A percentile compares a stretch with the other conserved stretches of the same genome.
These are phyloP conservation scores for Rhagologus leucostigma DNA, from an alignment of 2,113 vertebrate species.

Conservation along the genomic window DNA sequence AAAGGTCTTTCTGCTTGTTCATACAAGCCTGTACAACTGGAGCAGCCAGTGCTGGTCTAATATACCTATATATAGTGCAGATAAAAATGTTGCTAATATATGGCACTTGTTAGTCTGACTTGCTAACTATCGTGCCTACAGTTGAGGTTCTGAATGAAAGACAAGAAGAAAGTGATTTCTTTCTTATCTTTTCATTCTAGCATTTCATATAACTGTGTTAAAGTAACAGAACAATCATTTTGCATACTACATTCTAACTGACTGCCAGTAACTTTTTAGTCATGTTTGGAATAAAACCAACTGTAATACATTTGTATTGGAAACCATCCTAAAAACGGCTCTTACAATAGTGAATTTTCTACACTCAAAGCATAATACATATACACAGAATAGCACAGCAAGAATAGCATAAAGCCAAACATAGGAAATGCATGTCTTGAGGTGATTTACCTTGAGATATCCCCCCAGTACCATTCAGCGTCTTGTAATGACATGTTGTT, in stretches of 20 bases:
- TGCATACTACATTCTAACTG: not conserved
- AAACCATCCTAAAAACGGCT: slow-evolving; percentile 35
- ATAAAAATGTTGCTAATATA: slow-evolving; percentile 30
- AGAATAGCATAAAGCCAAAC: not conserved
- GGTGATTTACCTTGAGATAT: slow-evolving; percentile 89
- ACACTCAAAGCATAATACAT: not conserved
- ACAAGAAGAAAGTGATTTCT: not conserved
- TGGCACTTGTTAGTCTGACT: not conserved
- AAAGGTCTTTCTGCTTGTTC: slow-evolving; percentile 39
- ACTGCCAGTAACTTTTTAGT: slow-evolving; percentile 38
- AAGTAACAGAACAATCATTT: slow-evolving; percentile 15
- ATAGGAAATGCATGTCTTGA: not conserved
- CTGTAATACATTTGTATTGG: slow-evolving; percentile 15
- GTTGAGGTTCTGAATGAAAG: not conserved
- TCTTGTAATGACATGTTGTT: slow-evolving; percentile 98
- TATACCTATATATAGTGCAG: slow-evolving; percentile 26
- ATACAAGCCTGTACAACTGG: slow-evolving; percentile 18
- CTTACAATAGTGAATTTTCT: slow-evolving; percentile 2
- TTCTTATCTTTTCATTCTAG: not conserved
- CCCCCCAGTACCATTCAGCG: slow-evolving; percentile 99
- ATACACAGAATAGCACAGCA: not conserved
- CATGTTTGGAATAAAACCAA: slow-evolving; percentile 39
- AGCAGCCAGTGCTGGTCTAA: not conserved
- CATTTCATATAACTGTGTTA: not conserved
- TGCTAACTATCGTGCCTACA: not conserved